Conservation (phyloP, 2,113 vertebrate species). For the Mormyrus lacerda region DNA sequence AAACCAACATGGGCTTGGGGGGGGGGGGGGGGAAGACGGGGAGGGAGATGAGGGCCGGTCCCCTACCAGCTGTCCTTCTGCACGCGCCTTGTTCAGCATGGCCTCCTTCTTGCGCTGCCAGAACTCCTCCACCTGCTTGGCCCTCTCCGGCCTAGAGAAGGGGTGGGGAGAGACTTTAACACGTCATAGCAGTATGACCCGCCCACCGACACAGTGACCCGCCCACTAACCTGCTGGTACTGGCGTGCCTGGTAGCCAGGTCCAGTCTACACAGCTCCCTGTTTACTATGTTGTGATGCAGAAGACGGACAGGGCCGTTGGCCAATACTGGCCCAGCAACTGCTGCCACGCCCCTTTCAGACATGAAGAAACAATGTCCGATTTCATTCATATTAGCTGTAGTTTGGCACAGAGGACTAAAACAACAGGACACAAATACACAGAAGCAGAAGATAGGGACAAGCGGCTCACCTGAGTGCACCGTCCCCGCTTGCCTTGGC, state of each 20-base stretch:
- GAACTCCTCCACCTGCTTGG: constrained; percentile 89
- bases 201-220: neutral
- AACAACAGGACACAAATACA: neutral
- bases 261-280: constrained; percentile 77
- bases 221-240: constrained; percentile 43
- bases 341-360: constrained; percentile 53
- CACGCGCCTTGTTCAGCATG: constrained; percentile 92
- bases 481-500: constrained; percentile 31
- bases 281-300: constrained; percentile 63
- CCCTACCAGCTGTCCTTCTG: constrained; percentile 92
- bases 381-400: neutral
- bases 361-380: constrained; percentile 13
- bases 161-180: neutral
- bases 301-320: constrained; percentile 52
- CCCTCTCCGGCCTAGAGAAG: constrained; percentile 68
- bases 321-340: constrained; percentile 59
- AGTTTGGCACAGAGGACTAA: neutral
- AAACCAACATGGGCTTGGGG: neutral
- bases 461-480: constrained; percentile 39
- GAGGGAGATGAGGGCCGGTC: neutral
- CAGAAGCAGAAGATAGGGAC: neutral
- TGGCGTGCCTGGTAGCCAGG: constrained; percentile 66
- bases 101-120: constrained; percentile 87
- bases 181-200: neutral
- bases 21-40: neutral